Evolutionary conservation across 2,113 vertebrate species (phyloP).

Genomic region (Sander vitreus): DNA sequence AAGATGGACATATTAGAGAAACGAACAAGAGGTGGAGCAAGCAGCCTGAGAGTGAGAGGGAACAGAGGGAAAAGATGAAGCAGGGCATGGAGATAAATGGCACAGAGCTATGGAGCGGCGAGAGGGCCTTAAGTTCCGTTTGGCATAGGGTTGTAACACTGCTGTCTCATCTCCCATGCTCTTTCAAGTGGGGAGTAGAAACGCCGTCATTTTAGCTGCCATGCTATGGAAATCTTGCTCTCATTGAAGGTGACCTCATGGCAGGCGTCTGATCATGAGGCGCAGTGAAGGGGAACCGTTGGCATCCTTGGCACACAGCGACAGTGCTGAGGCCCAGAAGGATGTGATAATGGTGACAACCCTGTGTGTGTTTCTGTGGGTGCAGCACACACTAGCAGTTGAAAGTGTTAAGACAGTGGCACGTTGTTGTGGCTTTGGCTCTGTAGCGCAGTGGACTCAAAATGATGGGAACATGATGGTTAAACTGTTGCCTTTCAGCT

Average conservation of each 20-base stretch:
- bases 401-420: not conserved
- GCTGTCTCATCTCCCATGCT: slow-evolving; percentile 65
- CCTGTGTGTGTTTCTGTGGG: not conserved
- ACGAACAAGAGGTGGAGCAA: slow-evolving; percentile 18
- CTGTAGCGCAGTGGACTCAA: not conserved
- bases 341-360: not conserved
- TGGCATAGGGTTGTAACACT: slow-evolving; percentile 35
- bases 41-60: slow-evolving; percentile 8
- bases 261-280: slow-evolving; percentile 56
- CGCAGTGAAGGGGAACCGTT: slow-evolving; percentile 21
- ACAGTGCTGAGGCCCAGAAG: slow-evolving; percentile 10
- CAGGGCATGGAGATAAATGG: slow-evolving; percentile 53
- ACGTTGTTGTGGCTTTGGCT: not conserved
- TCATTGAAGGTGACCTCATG: slow-evolving; percentile 68
- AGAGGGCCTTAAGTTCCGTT: slow-evolving; percentile 54
- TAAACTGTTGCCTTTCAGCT: not conserved
- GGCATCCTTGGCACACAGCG: slow-evolving; percentile 21
- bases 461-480: not conserved
- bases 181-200: slow-evolving; percentile 72
- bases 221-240: slow-evolving; percentile 43
- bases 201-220: slow-evolving; percentile 62
- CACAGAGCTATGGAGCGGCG: slow-evolving; percentile 50
- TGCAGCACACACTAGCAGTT: not conserved
- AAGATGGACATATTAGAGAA: slow-evolving; percentile 26
- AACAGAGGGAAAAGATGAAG: slow-evolving; percentile 57